Percentiles rank a stretch among this genome's conserved stretches.
Evolutionary conservation across 1,140 invertebrate species (phyloP).

Genomic region (Riptortus pedestris): DNA sequence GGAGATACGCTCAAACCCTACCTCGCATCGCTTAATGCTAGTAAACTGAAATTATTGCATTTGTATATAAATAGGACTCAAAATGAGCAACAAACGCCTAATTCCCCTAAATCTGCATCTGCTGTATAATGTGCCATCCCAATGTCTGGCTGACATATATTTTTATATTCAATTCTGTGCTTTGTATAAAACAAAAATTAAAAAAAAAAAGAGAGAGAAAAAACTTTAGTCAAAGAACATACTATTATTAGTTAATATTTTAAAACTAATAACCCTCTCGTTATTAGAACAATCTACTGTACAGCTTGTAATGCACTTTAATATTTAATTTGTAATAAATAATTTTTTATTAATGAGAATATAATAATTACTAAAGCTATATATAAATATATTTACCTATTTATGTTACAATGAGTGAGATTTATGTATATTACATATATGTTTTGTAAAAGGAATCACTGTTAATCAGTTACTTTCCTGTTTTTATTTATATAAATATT

Average conservation of each 20-base stretch:
- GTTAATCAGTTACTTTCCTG: too few relatives aligned
- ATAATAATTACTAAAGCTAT: neutral
- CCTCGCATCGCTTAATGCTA: conserved; percentile 63
- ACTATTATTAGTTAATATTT: neutral
- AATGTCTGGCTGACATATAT: conserved; percentile 4
- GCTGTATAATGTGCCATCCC: conserved; percentile 11
- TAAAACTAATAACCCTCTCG: conserved; percentile 9
- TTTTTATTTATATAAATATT: too few relatives aligned
- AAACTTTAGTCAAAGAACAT: neutral
- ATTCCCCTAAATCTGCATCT: conserved; percentile 29
- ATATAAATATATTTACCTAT: conserved; percentile 1
- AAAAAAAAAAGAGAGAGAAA: neutral
- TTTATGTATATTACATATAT: too few relatives aligned
- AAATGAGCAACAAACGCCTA: conserved; percentile 37
- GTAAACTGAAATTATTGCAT: conserved; percentile 68
- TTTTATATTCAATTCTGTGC: conserved; percentile 10
- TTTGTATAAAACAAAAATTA: conserved; percentile 11
- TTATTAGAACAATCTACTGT: neutral
- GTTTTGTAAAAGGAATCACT: too few relatives aligned
- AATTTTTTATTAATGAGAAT: conserved; percentile 2
- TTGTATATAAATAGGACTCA: conserved; percentile 58
- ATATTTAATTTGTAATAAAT: conserved; percentile 2
- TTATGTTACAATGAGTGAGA: neutral
- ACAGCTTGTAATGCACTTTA: conserved; percentile 8
- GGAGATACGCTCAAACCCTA: conserved; percentile 71